Evolutionary conservation across 1,140 invertebrate genomes (phyloP).

Genomic region (Papilio aristodemus): DNA sequence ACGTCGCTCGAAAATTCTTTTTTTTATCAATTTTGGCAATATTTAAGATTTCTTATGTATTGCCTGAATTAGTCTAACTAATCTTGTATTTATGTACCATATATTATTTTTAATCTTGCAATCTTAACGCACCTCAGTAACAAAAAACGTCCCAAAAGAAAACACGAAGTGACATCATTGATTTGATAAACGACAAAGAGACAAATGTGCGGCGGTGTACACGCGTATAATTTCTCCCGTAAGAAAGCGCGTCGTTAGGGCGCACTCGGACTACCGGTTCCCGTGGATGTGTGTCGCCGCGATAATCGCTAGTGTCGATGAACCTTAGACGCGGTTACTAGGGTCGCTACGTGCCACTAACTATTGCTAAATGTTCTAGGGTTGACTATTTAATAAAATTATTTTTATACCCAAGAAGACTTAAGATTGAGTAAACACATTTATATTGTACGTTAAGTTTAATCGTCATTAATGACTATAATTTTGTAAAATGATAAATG

Average conservation of each 20-base stretch:
- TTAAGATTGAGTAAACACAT: background rate
- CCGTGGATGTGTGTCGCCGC: conserved; percentile 1
- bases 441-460: background rate
- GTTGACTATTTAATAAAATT: background rate
- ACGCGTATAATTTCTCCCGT: background rate
- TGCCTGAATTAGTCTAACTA: no score
- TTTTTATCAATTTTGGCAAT: no score
- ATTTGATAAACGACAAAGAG: background rate
- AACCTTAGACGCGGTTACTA: conserved; percentile 12
- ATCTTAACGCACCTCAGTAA: no score
- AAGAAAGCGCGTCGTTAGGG: conserved; percentile 21
- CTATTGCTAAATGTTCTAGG: background rate
- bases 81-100: no score
- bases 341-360: background rate
- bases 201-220: background rate
- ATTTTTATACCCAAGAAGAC: background rate
- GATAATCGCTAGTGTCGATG: conserved; percentile 20
- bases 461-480: no score
- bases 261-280: conserved; percentile 23
- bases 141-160: background rate
- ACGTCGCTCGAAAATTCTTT: no score
- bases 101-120: no score
- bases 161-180: background rate
- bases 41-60: no score
- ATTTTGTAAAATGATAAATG: no score